These are phyloP conservation scores for Manacus vitellinus DNA, from an alignment of 2,113 vertebrate genomes.

Conservation along the genomic window DNA sequence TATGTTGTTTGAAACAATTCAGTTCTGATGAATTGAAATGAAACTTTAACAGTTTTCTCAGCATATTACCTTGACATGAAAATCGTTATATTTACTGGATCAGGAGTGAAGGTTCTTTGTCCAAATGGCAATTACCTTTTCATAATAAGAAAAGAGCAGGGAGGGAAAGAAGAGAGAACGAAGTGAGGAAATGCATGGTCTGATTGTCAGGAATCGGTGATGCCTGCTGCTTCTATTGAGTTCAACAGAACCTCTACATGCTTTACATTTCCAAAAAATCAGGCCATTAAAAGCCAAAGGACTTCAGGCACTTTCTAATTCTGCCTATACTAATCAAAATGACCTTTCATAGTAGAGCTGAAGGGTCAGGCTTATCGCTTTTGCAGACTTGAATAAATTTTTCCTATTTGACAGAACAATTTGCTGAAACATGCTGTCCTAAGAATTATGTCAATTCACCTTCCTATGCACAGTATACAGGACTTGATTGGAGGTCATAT, in stretches of 20 bases:
- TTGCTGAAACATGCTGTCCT: constrained; percentile 51
- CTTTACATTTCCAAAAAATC: neutral
- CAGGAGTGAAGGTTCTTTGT: constrained; percentile 39
- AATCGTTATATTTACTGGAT: constrained; percentile 48
- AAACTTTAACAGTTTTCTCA: constrained; percentile 53
- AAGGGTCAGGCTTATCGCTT: constrained; percentile 57
- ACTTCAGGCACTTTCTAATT: neutral
- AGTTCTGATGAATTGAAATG: constrained; percentile 54
- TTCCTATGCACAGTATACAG: neutral
- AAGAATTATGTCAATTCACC: constrained; percentile 26
- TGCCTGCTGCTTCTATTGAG: neutral
- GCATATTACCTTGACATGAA: constrained; percentile 63
- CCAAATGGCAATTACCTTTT: constrained; percentile 53
- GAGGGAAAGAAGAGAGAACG: neutral
- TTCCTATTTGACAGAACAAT: constrained; percentile 66
- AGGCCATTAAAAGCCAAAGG: neutral
- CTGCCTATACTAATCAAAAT: constrained; percentile 61
- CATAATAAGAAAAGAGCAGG: neutral
- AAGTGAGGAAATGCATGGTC: neutral
- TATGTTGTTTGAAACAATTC: constrained; percentile 39
- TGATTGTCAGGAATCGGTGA: neutral
- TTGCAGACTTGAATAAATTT: constrained; percentile 58
- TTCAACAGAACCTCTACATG: neutral
- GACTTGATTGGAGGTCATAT: neutral
- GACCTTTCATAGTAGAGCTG: constrained; percentile 62